A percentile compares a stretch with the other conserved stretches of the same genome.
These are phyloP conservation scores for Endotricha flammealis DNA, from an alignment of 2,888 invertebrate genomes.

Conservation along the genomic window DNA sequence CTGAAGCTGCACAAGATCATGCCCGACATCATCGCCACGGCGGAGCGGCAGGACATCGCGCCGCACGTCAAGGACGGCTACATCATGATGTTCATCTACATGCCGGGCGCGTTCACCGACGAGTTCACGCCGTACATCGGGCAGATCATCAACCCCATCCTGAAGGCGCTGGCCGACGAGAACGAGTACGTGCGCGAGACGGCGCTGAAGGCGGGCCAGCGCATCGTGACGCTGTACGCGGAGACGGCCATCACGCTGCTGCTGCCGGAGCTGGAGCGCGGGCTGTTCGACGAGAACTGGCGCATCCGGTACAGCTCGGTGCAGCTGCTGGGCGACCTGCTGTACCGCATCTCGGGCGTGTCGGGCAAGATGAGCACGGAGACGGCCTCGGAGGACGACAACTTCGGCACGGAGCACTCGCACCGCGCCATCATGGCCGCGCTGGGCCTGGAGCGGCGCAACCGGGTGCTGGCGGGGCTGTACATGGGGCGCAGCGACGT, in stretches of 20 bases:
- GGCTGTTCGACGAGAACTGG: constrained; percentile 99
- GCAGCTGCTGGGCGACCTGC: constrained; percentile 94
- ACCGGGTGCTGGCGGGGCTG: constrained; percentile 94
- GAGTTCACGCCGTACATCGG: constrained; percentile 98
- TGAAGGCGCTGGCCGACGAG: constrained; percentile 98
- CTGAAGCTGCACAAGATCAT: constrained; percentile 97
- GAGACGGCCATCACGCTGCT: constrained; percentile 95
- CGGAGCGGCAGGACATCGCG: constrained; percentile 94
- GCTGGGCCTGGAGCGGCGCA: constrained; percentile 92
- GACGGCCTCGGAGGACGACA: constrained; percentile 98
- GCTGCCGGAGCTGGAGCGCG: constrained; percentile 94
- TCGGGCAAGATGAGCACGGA: constrained; percentile 99
- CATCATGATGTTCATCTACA: constrained; percentile 99
- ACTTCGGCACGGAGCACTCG: constrained; percentile 98
- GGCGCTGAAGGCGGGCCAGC: constrained; percentile 96
- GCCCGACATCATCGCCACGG: constrained; percentile 97
- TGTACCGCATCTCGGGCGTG: constrained; percentile 98
- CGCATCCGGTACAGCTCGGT: constrained; percentile 96
- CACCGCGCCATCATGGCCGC: constrained; percentile 93
- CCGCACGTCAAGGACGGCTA: constrained; percentile 99
- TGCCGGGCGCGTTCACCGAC: constrained; percentile 97
- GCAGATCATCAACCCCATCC: constrained; percentile 96
- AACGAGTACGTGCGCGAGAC: constrained; percentile 99
- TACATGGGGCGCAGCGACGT: constrained; percentile 99
- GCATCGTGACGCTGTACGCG: constrained; percentile 97